phyloP scores from a whole-genome alignment of 1,140 invertebrate species.

The Drosophila miranda region DNA sequence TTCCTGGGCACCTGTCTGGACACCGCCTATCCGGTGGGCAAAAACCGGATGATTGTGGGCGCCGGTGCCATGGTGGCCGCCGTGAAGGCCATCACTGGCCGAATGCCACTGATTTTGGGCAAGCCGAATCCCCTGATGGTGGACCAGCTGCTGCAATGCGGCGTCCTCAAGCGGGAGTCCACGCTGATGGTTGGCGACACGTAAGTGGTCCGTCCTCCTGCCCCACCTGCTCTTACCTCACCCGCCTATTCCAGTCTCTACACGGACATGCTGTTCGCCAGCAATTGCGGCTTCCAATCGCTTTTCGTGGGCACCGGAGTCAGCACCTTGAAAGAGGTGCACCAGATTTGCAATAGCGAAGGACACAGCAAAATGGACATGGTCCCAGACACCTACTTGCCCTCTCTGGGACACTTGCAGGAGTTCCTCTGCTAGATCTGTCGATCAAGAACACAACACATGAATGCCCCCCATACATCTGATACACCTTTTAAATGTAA shows the following conservation, averaged over 20 bases:
- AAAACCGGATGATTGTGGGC: slow-evolving; percentile 34
- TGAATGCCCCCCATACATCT: too few species aligned
- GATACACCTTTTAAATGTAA: too few species aligned
- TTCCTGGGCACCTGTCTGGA: slow-evolving; percentile 57
- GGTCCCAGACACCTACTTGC: slow-evolving; percentile 59
- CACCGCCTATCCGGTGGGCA: slow-evolving; percentile 42
- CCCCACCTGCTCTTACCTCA: neutral
- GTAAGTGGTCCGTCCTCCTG: slow-evolving; percentile 20
- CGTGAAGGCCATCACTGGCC: slow-evolving; percentile 27
- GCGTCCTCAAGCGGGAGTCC: slow-evolving; percentile 44
- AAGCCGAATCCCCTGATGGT: slow-evolving; percentile 66
- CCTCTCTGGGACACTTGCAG: slow-evolving; percentile 29
- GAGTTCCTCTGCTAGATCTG: slow-evolving; percentile 42
- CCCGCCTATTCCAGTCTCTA: slow-evolving; percentile 22
- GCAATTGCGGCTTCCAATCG: slow-evolving; percentile 60
- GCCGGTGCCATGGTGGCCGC: slow-evolving; percentile 55
- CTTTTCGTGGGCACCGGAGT: slow-evolving; percentile 58
- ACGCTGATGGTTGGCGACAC: slow-evolving; percentile 68
- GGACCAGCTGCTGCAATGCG: neutral
- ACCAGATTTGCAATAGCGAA: slow-evolving; percentile 16
- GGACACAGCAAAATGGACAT: slow-evolving; percentile 23
- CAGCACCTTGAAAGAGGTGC: slow-evolving; percentile 34
- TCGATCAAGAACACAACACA: too few species aligned
- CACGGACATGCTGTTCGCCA: slow-evolving; percentile 53
- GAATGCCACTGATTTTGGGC: slow-evolving; percentile 52